Percentiles rank a stretch among this genome's conserved stretches.
These are phyloP conservation scores for Nothoprocta perdicaria DNA, from an alignment of 2,113 vertebrate species.

Conservation along the genomic window DNA sequence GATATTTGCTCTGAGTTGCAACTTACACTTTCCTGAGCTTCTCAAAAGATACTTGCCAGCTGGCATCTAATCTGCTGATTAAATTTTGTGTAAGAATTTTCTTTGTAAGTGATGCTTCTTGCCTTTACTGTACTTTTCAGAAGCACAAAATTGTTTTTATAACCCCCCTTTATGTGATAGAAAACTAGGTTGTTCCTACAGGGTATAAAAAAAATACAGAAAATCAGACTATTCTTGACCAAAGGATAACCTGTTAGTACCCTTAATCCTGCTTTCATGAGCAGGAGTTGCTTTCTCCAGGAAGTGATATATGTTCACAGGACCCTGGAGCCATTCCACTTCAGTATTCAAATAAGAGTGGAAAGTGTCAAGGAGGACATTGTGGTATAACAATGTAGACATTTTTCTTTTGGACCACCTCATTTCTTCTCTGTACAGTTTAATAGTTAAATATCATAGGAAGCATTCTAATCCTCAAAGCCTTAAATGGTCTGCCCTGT, in stretches of 20 bases:
- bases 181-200: not conserved
- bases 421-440: conserved; percentile 5
- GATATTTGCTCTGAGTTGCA: no score
- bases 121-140: not conserved
- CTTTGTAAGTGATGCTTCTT: not conserved
- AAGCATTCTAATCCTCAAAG: conserved; percentile 5
- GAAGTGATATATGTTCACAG: not conserved
- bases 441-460: conserved; percentile 14
- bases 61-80: not conserved
- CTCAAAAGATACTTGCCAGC: not conserved
- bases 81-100: not conserved
- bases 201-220: not conserved
- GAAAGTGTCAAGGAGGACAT: conserved; percentile 12
- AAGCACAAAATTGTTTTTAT: not conserved
- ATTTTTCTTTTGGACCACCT: conserved; percentile 18
- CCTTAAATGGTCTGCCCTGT: not conserved
- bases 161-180: not conserved
- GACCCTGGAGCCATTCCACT: not conserved
- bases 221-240: not conserved
- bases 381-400: conserved; percentile 42
- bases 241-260: not conserved
- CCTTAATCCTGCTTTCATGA: not conserved
- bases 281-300: not conserved
- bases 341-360: conserved; percentile 16
- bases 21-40: not conserved